phyloP scores from a whole-genome alignment of 2,888 invertebrate species.

The Empis stercorea region DNA sequence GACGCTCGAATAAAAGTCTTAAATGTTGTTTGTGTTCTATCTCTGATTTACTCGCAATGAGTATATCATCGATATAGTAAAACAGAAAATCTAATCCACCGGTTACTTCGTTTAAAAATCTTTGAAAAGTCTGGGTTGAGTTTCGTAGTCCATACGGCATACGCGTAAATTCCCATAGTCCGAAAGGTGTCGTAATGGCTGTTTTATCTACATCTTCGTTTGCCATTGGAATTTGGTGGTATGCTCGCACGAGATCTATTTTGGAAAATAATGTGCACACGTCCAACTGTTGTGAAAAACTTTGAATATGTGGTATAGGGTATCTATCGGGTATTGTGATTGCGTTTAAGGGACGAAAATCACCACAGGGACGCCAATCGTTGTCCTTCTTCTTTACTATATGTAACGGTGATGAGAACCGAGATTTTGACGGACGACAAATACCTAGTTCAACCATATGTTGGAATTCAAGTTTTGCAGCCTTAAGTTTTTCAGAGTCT shows the following conservation, averaged over 20 bases:
- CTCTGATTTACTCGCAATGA: constrained; percentile 11
- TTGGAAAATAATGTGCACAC: constrained; percentile 17
- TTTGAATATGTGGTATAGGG: neutral
- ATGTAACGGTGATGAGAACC: neutral
- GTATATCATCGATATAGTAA: constrained; percentile 18
- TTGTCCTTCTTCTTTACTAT: neutral
- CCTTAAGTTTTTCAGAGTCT: constrained; percentile 3
- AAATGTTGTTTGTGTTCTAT: constrained; percentile 15
- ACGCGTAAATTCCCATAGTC: constrained; percentile 19
- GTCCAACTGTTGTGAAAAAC: neutral
- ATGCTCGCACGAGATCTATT: constrained; percentile 18
- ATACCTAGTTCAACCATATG: constrained; percentile 10
- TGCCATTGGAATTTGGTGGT: constrained; percentile 12
- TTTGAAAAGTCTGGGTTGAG: constrained; percentile 23
- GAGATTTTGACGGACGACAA: too few relatives aligned
- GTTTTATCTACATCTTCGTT: constrained; percentile 1
- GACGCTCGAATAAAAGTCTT: constrained; percentile 9
- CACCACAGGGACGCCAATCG: constrained; percentile 2
- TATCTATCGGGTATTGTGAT: neutral
- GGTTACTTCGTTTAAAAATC: constrained; percentile 6
- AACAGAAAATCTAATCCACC: constrained; percentile 14
- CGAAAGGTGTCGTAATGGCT: constrained; percentile 22
- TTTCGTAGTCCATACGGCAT: constrained; percentile 25
- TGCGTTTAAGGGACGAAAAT: neutral
- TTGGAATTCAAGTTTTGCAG: constrained; percentile 8